These are phyloP conservation scores for Apamea monoglypha DNA, from an alignment of 2,888 invertebrate genomes.

Conservation along the genomic window DNA sequence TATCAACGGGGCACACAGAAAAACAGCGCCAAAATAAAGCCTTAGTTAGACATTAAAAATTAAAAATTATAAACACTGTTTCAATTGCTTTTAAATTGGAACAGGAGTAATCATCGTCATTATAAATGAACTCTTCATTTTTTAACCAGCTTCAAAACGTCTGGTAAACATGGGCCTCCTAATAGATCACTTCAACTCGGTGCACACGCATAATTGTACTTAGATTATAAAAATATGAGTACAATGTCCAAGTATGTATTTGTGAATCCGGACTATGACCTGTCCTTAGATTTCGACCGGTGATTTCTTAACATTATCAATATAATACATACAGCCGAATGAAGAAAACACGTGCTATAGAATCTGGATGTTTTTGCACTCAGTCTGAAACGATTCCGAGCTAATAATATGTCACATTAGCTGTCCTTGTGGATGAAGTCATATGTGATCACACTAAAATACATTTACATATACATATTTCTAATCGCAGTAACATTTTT, in stretches of 20 bases:
- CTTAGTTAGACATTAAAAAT: background rate
- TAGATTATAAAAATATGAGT: background rate
- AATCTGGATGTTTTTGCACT: background rate
- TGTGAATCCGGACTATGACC: background rate
- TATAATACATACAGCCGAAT: background rate
- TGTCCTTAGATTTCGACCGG: background rate
- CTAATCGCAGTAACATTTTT: no score
- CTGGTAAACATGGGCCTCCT: background rate
- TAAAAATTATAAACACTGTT: background rate
- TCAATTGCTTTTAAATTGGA: background rate
- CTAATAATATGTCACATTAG: background rate
- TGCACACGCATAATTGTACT: background rate
- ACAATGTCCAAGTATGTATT: background rate
- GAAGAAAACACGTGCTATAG: background rate
- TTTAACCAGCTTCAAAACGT: constrained; percentile 20
- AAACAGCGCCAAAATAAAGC: background rate
- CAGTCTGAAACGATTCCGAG: background rate
- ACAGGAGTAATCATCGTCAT: background rate
- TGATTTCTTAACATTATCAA: background rate
- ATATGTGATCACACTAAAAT: background rate
- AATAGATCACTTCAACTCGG: background rate
- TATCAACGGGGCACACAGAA: background rate
- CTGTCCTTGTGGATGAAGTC: background rate
- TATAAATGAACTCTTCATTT: constrained; percentile 15
- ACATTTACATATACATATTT: background rate